Evolutionary conservation across 37 sponge, comb jelly and placozoan species (phyloP), one percentile per base, ranked within the genome.

Genomic region (Agelas oroides): DNA sequence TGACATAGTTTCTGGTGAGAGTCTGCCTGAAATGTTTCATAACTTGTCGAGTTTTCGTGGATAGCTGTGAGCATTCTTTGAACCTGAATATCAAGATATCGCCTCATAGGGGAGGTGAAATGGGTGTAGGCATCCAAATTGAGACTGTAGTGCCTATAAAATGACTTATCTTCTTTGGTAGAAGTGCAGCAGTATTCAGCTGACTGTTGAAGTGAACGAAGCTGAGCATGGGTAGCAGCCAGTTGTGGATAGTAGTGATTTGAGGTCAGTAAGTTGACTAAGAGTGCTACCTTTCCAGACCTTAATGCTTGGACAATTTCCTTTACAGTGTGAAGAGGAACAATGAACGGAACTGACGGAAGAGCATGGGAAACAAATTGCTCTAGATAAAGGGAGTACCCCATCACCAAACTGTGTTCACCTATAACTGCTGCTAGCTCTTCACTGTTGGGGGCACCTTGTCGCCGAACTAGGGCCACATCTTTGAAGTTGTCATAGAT

Each of bases 91-190:
- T 93, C 93, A 61, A 80, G 53, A 77, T 85, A 93, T 2, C 93
- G 70, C 55, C 93, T 40, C 13, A 93, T 32, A 18, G 93, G 93
- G 54, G 93, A 93, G 1, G 93, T 78, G 69, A 85, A 89, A 39
- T 93, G 93, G 20, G 93, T 89, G 53, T 93, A 93, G 3, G 33
- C 1, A 27, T 70, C 32, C 21, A 82, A 61, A 5, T 65, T 56
- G 19, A 89, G 73, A 33, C 73, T 78, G 33, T 86, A 25, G 59
- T 93, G 93, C 1, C 69, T 30, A 28, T 78, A 73, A 3, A 33
- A 46, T n/a, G 32, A 31, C 15, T 37, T 21, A 39, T 76, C 81
- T 11, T 76, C 41, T 23, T 65, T 27, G 12, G 2, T 36, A 14
- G 52, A 18, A 32, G 84, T 71, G 27, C 73, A 74, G 62, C 73